Evolutionary conservation across 1,140 invertebrate genomes (phyloP).

Genomic region (Phenacoccus solenopsis): DNA sequence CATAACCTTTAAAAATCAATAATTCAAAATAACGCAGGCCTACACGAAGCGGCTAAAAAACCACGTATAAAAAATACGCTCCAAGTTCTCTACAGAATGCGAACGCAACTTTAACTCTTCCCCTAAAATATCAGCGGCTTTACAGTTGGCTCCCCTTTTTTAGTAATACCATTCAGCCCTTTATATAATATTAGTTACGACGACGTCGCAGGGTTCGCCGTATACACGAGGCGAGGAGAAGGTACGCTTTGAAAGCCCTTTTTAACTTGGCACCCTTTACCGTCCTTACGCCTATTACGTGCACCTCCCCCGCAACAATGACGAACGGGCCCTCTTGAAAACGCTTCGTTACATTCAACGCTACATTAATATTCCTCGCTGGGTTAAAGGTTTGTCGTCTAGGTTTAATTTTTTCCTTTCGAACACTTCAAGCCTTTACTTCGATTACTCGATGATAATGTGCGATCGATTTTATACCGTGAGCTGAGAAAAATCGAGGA

Average conservation of each 20-base stretch:
- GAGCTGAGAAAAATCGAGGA: background rate
- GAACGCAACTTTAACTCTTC: conserved; percentile 14
- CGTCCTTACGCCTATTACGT: conserved; percentile 6
- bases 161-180: conserved; percentile 14
- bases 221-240: background rate
- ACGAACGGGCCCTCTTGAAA: conserved; percentile 3
- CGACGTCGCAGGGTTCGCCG: background rate
- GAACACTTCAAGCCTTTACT: background rate
- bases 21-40: background rate
- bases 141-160: conserved; percentile 15
- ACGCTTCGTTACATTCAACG: conserved; percentile 16
- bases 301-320: background rate
- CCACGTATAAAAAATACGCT: background rate
- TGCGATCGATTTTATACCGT: background rate
- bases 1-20: conserved; percentile 3
- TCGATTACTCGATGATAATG: background rate
- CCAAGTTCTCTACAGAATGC: background rate
- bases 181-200: conserved; percentile 17
- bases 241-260: conserved; percentile 13
- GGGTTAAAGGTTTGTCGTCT: conserved; percentile 15
- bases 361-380: conserved; percentile 14
- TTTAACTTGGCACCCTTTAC: conserved; percentile 17
- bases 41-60: background rate
- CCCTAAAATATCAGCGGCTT: conserved; percentile 15
- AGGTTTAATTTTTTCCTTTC: background rate